Conservation (phyloP, 2,797 vertebrate species). For the Lophotriccus pileatus region DNA sequence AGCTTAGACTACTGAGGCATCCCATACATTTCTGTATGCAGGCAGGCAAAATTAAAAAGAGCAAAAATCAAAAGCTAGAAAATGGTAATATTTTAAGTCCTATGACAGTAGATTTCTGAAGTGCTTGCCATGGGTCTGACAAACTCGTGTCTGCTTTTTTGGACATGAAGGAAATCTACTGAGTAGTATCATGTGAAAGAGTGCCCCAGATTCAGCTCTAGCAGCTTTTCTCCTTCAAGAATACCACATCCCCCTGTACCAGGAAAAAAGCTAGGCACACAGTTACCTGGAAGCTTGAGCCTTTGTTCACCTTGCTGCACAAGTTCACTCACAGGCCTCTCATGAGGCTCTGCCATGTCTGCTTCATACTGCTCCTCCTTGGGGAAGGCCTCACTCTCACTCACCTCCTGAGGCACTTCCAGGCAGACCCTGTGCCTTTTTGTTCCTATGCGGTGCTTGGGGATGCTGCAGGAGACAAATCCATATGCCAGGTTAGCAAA, state of each 20-base stretch:
- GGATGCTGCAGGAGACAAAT: slow-evolving; percentile 67
- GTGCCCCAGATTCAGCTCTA: background rate
- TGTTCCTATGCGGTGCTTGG: slow-evolving; percentile 92
- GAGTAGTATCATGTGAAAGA: background rate
- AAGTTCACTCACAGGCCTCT: slow-evolving; percentile 49
- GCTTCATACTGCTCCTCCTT: slow-evolving; percentile 81
- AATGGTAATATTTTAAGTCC: background rate
- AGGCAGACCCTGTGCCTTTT: slow-evolving; percentile 95
- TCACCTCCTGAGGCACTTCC: slow-evolving; percentile 89
- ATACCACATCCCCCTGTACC: background rate
- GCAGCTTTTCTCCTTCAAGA: background rate
- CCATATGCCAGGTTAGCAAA: background rate
- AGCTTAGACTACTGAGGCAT: background rate
- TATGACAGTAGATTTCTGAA: background rate
- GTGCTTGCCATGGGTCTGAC: background rate
- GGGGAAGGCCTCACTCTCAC: slow-evolving; percentile 79
- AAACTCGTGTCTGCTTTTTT: background rate
- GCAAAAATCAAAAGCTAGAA: background rate
- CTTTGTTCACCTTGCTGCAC: slow-evolving; percentile 65
- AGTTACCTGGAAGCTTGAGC: slow-evolving; percentile 69
- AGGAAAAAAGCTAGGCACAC: background rate
- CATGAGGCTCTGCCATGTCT: slow-evolving; percentile 67
- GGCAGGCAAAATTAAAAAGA: background rate
- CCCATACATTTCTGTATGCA: background rate
- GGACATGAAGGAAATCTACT: background rate